phyloP scores from a whole-genome alignment of 2,888 invertebrate genomes.

The Malthinus seriepunctatus region DNA sequence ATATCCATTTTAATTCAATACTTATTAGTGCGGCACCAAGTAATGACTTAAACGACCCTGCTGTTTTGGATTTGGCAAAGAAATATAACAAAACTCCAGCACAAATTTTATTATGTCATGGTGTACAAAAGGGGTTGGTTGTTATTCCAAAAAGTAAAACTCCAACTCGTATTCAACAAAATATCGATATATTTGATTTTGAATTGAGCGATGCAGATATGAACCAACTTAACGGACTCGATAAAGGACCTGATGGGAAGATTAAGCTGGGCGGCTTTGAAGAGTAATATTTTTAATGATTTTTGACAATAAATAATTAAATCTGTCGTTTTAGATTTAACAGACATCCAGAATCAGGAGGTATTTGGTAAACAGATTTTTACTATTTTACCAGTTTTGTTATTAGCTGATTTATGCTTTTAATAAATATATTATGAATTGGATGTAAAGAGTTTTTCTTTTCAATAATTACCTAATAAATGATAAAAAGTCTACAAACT shows the following conservation, averaged over 20 bases:
- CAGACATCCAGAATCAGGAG: too few relatives aligned
- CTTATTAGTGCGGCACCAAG: conserved; percentile 40
- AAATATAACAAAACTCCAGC: conserved; percentile 71
- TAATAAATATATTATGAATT: too few relatives aligned
- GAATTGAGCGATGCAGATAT: conserved; percentile 66
- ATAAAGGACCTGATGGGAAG: conserved; percentile 66
- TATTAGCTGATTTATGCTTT: too few relatives aligned
- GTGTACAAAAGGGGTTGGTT: conserved; percentile 70
- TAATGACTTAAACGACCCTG: conserved; percentile 54
- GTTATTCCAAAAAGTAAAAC: conserved; percentile 87
- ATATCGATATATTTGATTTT: conserved; percentile 77
- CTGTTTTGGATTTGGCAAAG: conserved; percentile 52
- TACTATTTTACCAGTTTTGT: too few relatives aligned
- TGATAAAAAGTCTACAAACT: too few relatives aligned
- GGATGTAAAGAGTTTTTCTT: too few relatives aligned
- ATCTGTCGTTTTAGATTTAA: too few relatives aligned
- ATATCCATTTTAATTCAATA: too few relatives aligned
- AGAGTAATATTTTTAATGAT: too few relatives aligned
- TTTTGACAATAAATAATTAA: too few relatives aligned
- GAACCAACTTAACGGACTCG: conserved; percentile 61
- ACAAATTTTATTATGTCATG: conserved; percentile 72
- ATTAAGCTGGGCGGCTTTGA: conserved; percentile 45
- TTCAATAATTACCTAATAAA: too few relatives aligned
- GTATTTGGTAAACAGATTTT: too few relatives aligned
- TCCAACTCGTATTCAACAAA: conserved; percentile 71